A percentile compares a stretch with the other conserved stretches of the same genome.
Evolutionary conservation across 2,888 invertebrate genomes (phyloP).

Genomic region (Criorhina ranunculi): DNA sequence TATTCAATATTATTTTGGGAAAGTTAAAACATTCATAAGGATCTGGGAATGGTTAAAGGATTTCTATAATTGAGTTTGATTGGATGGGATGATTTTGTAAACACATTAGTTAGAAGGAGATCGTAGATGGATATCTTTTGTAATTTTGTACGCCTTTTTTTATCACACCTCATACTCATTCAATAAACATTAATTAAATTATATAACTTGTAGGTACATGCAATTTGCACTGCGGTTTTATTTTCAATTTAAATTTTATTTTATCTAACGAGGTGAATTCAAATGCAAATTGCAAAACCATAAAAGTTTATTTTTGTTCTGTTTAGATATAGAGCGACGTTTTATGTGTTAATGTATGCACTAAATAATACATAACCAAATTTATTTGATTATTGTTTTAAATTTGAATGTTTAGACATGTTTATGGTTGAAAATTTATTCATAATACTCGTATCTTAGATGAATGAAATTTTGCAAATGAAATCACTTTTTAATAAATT

Average conservation of each 20-base stretch:
- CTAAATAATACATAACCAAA: background rate
- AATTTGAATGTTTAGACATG: background rate
- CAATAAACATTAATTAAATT: background rate
- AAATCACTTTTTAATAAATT: background rate
- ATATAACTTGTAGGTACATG: too few species aligned
- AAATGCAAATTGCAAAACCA: background rate
- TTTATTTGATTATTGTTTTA: background rate
- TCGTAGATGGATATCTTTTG: too few species aligned
- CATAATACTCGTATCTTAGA: background rate
- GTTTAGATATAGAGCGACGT: background rate
- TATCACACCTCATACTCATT: too few species aligned
- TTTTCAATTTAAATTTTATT: background rate
- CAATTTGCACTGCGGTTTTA: background rate
- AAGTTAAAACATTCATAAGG: slow-evolving; percentile 14
- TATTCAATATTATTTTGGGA: slow-evolving; percentile 20
- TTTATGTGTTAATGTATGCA: background rate
- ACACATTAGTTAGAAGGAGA: too few species aligned
- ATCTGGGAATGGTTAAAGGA: background rate
- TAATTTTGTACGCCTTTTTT: too few species aligned
- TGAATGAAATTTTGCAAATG: background rate
- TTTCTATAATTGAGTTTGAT: background rate
- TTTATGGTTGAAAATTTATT: background rate
- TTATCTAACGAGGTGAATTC: background rate
- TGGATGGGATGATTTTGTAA: background rate
- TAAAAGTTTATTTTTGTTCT: background rate